These are phyloP conservation scores for Globodera ellingtonae DNA, from an alignment of 1,140 invertebrate species.

Conservation along the genomic window DNA sequence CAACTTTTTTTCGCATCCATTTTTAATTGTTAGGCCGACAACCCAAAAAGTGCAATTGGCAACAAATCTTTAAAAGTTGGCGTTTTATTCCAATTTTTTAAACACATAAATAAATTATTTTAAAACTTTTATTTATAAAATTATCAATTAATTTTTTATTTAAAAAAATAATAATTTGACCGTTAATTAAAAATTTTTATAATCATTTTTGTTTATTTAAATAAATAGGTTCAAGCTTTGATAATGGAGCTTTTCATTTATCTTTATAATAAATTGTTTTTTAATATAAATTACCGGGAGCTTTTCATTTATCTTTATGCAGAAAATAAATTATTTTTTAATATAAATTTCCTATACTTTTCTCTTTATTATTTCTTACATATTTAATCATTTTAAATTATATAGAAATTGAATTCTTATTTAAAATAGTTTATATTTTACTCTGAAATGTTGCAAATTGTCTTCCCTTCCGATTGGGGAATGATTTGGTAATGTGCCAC, in stretches of 20 bases:
- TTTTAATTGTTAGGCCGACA: neutral
- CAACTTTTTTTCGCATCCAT: neutral
- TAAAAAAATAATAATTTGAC: too few relatives aligned
- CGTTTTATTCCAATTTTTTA: neutral
- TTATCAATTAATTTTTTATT: neutral
- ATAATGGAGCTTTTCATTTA: too few relatives aligned
- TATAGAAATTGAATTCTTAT: neutral
- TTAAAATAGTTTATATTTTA: neutral
- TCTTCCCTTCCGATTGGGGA: neutral
- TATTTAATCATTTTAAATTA: too few relatives aligned
- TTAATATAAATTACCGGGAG: too few relatives aligned
- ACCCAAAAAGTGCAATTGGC: neutral
- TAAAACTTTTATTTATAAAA: neutral
- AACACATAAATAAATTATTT: neutral
- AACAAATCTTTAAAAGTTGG: neutral
- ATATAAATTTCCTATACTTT: too few relatives aligned
- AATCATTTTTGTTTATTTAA: too few relatives aligned
- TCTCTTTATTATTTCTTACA: too few relatives aligned
- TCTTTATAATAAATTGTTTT: too few relatives aligned
- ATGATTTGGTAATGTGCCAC: neutral
- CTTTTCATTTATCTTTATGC: too few relatives aligned
- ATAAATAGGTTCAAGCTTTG: too few relatives aligned
- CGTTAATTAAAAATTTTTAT: too few relatives aligned
- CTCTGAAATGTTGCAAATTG: neutral
- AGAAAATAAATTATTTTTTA: too few relatives aligned